phyloP scores from a whole-genome alignment of 1,140 invertebrate species.

The Cylas formicarius region DNA sequence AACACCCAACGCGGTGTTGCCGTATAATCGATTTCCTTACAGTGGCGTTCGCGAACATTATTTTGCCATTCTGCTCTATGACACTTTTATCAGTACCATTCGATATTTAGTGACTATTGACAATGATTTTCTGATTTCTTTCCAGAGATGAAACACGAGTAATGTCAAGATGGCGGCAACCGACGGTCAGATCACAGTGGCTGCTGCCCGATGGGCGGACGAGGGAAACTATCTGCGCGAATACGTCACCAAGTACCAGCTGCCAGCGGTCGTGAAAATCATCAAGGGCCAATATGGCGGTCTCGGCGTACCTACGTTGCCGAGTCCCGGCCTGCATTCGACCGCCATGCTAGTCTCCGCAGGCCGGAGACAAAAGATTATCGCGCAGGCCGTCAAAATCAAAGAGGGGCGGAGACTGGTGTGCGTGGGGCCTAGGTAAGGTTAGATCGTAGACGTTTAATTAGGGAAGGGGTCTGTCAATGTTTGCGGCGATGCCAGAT shows the following conservation, averaged over 20 bases:
- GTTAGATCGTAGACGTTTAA: too few relatives aligned
- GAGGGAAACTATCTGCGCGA: constrained; percentile 71
- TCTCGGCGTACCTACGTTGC: constrained; percentile 76
- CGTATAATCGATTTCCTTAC: too few relatives aligned
- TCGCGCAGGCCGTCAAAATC: constrained; percentile 84
- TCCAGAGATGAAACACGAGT: constrained; percentile 33
- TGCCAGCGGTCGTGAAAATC: constrained; percentile 83
- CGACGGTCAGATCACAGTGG: constrained; percentile 75
- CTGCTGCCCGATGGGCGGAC: constrained; percentile 77
- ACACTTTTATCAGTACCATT: too few relatives aligned
- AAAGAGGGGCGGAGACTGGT: constrained; percentile 74
- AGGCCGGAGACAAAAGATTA: constrained; percentile 75
- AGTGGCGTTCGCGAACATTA: too few relatives aligned
- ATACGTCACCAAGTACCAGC: constrained; percentile 66
- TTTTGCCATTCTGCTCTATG: too few relatives aligned
- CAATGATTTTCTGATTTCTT: too few relatives aligned
- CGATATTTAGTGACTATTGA: too few relatives aligned
- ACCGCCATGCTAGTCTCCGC: constrained; percentile 77
- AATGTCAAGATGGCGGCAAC: constrained; percentile 65
- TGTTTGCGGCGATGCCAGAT: too few relatives aligned
- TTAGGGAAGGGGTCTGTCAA: too few relatives aligned
- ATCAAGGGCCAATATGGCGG: constrained; percentile 87
- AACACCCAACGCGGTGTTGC: too few relatives aligned
- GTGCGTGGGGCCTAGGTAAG: constrained; percentile 58
- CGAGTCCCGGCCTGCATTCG: constrained; percentile 73